Percentiles rank a stretch among this genome's conserved stretches.
These are phyloP conservation scores for Himalopsyche japonica DNA, from an alignment of 2,888 invertebrate species.

Conservation along the genomic window DNA sequence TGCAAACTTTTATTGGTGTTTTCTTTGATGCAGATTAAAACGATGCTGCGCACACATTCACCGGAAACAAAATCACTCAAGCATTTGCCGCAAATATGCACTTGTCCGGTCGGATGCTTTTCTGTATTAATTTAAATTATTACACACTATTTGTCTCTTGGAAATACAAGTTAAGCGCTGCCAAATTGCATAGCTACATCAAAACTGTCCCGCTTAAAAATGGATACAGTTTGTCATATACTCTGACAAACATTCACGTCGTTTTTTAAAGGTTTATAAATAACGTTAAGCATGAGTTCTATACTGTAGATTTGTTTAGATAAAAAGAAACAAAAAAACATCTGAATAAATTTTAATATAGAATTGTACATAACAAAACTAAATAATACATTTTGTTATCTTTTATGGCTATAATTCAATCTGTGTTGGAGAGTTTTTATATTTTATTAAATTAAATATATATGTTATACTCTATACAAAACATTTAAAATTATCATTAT, in stretches of 20 bases:
- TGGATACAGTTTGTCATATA: not conserved
- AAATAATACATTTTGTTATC: no score
- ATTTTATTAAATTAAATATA: no score
- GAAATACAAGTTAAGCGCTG: not conserved
- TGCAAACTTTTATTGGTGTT: not conserved
- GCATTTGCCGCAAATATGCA: not conserved
- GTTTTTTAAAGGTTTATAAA: no score
- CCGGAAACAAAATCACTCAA: not conserved
- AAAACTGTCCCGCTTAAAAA: not conserved
- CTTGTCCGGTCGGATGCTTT: not conserved
- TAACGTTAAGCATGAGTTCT: no score
- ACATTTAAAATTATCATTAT: no score
- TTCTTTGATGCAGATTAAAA: not conserved
- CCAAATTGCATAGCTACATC: not conserved
- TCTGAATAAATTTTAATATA: no score
- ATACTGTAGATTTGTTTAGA: no score
- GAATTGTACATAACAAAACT: no score
- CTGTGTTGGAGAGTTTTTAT: no score
- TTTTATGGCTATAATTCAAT: no score
- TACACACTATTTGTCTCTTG: constrained; percentile 15
- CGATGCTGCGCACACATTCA: not conserved
- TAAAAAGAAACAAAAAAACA: no score
- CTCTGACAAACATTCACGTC: not conserved
- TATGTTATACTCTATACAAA: no score
- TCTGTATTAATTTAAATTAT: constrained; percentile 14